Conservation (phyloP, 2,113 vertebrate species). For the Tapirus terrestris region DNA sequence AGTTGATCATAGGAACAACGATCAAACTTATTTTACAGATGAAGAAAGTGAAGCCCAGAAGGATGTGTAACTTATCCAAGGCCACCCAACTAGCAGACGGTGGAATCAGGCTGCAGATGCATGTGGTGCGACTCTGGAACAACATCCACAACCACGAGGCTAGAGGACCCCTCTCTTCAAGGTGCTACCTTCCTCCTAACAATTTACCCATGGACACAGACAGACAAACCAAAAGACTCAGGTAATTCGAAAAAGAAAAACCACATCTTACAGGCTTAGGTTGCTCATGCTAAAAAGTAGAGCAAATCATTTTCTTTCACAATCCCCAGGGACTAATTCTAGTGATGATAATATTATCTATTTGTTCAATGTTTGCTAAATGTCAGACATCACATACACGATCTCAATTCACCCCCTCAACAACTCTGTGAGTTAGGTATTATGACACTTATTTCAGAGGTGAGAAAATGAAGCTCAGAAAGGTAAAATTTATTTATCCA, state of each 20-base stretch:
- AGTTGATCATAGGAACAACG: neutral
- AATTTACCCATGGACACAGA: neutral
- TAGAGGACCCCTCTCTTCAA: neutral
- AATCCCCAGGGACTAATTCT: neutral
- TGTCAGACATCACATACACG: neutral
- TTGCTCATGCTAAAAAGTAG: neutral
- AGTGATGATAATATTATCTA: neutral
- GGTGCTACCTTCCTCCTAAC: neutral
- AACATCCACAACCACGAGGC: accelerated
- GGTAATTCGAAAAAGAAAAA: neutral
- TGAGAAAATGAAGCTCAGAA: neutral
- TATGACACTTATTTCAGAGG: neutral
- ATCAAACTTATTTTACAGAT: neutral
- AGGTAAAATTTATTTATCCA: too few relatives aligned
- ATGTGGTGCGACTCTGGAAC: accelerated
- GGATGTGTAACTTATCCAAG: neutral
- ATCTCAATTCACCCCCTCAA: neutral
- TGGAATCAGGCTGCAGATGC: accelerated
- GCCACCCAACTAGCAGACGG: neutral
- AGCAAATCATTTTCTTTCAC: neutral
- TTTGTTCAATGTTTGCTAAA: neutral
- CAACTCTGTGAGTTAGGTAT: neutral
- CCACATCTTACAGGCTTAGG: neutral
- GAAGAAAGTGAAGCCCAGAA: neutral
- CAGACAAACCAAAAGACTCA: neutral